phyloP scores from a whole-genome alignment of 2,888 invertebrate genomes.

The Ischnus inquisitorius region DNA sequence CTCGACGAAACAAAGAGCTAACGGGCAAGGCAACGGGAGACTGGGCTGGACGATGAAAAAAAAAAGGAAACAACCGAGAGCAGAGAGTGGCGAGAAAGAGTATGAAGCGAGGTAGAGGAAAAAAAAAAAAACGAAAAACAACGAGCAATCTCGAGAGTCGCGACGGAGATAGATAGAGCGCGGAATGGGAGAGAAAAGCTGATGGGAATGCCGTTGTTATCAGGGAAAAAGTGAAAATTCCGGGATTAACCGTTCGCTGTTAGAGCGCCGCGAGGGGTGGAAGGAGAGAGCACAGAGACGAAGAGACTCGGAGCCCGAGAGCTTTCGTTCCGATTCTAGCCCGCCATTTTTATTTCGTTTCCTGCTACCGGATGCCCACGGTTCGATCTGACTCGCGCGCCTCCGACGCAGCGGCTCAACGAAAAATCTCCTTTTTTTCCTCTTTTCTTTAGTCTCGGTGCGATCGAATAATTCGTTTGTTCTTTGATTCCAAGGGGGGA shows the following conservation, averaged over 20 bases:
- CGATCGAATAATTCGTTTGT: conserved; percentile 9
- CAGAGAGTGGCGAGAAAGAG: conserved; percentile 40
- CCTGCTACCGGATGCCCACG: conserved; percentile 62
- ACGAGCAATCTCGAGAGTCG: conserved; percentile 68
- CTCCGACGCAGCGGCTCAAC: conserved; percentile 21
- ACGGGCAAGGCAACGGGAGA: conserved; percentile 54
- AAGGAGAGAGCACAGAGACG: conserved; percentile 42
- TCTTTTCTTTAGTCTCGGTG: not conserved
- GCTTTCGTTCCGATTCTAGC: conserved; percentile 40
- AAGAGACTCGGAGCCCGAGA: conserved; percentile 55
- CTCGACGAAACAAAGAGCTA: conserved; percentile 77
- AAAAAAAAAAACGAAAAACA: conserved; percentile 51
- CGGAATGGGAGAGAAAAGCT: conserved; percentile 65
- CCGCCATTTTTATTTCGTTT: conserved; percentile 66
- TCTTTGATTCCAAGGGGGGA: not conserved
- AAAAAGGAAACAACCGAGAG: conserved; percentile 49
- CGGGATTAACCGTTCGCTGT: conserved; percentile 83
- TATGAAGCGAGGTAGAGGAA: conserved; percentile 45
- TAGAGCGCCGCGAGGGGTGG: conserved; percentile 75
- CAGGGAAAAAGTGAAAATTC: conserved; percentile 75
- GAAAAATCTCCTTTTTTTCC: conserved; percentile 20
- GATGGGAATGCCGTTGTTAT: conserved; percentile 77
- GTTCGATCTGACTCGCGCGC: conserved; percentile 56
- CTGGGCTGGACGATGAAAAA: conserved; percentile 53
- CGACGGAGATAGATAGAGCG: conserved; percentile 53